Conservation (phyloP, 2,797 vertebrate species). For the Halcyon leucocephala region DNA sequence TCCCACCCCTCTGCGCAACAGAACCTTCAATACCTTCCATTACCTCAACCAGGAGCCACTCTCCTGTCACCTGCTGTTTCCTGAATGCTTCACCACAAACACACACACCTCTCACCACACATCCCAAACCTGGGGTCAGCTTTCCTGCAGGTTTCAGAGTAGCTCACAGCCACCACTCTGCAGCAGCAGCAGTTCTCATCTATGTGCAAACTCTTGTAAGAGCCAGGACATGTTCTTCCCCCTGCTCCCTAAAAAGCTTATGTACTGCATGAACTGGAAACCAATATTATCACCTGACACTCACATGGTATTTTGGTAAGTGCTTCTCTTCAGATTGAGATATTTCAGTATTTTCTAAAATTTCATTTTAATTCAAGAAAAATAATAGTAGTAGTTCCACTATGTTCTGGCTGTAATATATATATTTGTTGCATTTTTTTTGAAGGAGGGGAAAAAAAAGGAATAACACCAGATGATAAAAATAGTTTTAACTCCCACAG, state of each 20-base stretch:
- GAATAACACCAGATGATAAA: not conserved
- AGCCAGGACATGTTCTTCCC: not conserved
- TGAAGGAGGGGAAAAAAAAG: not conserved
- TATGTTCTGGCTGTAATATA: not conserved
- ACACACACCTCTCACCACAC: fast-evolving
- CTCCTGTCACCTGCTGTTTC: not conserved
- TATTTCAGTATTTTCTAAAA: not conserved
- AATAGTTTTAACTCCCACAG: not conserved
- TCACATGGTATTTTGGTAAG: not conserved
- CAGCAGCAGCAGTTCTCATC: not conserved
- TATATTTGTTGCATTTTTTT: not conserved
- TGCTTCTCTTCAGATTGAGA: not conserved
- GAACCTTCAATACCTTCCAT: not conserved
- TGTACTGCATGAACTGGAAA: not conserved
- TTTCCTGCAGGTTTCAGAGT: not conserved
- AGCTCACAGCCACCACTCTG: not conserved
- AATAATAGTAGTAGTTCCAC: not conserved
- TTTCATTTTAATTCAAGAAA: not conserved
- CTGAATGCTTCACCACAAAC: not conserved
- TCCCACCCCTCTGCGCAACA: not conserved
- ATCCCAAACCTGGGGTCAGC: not conserved
- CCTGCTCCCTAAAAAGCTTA: not conserved
- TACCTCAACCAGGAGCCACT: not conserved
- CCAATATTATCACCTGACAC: not conserved
- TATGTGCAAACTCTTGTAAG: not conserved